phyloP scores from a whole-genome alignment of 2,888 invertebrate species.

The Abrostola triplasia region DNA sequence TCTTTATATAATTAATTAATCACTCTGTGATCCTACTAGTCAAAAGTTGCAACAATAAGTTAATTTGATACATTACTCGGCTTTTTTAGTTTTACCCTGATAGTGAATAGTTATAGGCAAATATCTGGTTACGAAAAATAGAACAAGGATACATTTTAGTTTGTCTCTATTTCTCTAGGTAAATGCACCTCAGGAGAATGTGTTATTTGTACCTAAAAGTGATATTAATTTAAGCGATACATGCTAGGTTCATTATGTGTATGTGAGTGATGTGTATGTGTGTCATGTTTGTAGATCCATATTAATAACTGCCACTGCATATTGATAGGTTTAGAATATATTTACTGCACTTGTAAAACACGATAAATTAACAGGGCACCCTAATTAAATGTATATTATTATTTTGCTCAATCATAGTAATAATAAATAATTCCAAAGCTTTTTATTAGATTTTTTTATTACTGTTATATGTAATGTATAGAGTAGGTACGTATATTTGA shows the following conservation, averaged over 20 bases:
- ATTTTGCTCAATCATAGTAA: slow-evolving; percentile 75
- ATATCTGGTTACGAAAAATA: slow-evolving; percentile 60
- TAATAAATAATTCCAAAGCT: slow-evolving; percentile 50
- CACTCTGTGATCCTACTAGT: slow-evolving; percentile 74
- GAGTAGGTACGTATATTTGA: too few relatives aligned
- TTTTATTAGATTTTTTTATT: slow-evolving; percentile 45
- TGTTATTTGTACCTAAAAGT: slow-evolving; percentile 80
- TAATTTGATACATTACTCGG: slow-evolving; percentile 44
- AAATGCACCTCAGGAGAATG: slow-evolving; percentile 50
- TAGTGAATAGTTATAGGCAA: slow-evolving; percentile 49
- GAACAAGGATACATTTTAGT: slow-evolving; percentile 57
- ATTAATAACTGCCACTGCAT: slow-evolving; percentile 69
- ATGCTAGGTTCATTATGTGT: slow-evolving; percentile 82
- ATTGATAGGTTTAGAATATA: slow-evolving; percentile 65
- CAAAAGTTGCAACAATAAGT: slow-evolving; percentile 57
- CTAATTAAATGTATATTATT: slow-evolving; percentile 57
- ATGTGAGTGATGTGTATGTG: slow-evolving; percentile 65
- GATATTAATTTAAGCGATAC: slow-evolving; percentile 86
- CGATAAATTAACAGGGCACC: slow-evolving; percentile 58
- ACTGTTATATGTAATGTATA: slow-evolving; percentile 12
- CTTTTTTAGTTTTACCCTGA: slow-evolving; percentile 49
- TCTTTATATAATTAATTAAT: slow-evolving; percentile 43
- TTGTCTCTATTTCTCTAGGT: slow-evolving; percentile 55
- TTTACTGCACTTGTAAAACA: slow-evolving; percentile 62
- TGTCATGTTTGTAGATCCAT: slow-evolving; percentile 56